These are phyloP conservation scores for Fissipunctia ypsillon DNA, from an alignment of 2,888 invertebrate species.

Conservation along the genomic window DNA sequence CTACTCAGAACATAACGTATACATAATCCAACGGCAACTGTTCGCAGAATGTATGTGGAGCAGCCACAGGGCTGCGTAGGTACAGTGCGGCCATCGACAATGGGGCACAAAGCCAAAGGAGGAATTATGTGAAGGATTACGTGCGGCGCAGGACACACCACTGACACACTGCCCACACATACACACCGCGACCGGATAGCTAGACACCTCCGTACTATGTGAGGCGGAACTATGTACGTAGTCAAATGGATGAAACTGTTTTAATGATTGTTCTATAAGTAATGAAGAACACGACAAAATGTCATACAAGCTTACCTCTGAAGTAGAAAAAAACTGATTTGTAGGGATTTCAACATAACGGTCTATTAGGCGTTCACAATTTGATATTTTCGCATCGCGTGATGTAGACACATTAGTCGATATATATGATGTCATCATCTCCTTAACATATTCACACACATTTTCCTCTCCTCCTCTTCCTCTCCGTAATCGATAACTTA, in stretches of 20 bases:
- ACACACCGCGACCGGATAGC: slow-evolving; percentile 7
- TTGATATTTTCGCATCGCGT: slow-evolving; percentile 5
- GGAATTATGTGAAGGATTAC: slow-evolving; percentile 64
- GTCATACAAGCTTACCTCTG: not conserved
- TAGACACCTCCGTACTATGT: slow-evolving; percentile 1
- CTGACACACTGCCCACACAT: slow-evolving; percentile 27
- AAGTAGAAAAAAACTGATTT: not conserved
- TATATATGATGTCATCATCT: not conserved
- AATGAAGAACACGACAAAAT: not conserved
- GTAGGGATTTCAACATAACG: not conserved
- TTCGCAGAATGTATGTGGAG: slow-evolving; percentile 23
- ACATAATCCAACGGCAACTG: slow-evolving; percentile 5
- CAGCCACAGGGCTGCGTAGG: slow-evolving; percentile 19
- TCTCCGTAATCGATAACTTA: slow-evolving; percentile 38
- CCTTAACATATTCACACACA: slow-evolving; percentile 25
- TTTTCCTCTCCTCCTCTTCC: too few relatives aligned
- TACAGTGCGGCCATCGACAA: slow-evolving; percentile 33
- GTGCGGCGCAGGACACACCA: slow-evolving; percentile 33
- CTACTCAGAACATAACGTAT: slow-evolving; percentile 6
- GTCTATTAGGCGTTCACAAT: not conserved
- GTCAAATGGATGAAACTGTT: not conserved
- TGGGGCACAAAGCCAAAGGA: slow-evolving; percentile 62
- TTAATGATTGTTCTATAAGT: not conserved
- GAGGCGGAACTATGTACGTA: not conserved
- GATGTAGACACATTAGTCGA: slow-evolving; percentile 15